Evolutionary conservation across 2,113 vertebrate species (phyloP).

Genomic region (Sphyrna mokarran): DNA sequence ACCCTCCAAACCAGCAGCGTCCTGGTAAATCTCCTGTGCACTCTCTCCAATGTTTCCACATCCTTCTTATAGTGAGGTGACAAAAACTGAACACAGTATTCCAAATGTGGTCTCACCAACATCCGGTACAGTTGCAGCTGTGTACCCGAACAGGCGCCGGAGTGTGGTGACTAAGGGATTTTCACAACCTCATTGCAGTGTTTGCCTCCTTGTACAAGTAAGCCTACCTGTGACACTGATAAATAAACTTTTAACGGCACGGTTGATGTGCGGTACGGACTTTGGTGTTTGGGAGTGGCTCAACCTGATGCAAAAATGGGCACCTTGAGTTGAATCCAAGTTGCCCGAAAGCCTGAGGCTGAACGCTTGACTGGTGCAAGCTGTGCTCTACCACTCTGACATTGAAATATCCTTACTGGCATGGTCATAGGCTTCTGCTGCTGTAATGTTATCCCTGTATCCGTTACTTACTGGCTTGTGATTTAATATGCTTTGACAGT

Average conservation of each 20-base stretch:
- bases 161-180: too few relatives aligned
- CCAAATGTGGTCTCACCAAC: too few relatives aligned
- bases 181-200: too few relatives aligned
- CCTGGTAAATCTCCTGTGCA: too few relatives aligned
- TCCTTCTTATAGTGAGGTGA: too few relatives aligned
- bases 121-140: too few relatives aligned
- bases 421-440: background rate
- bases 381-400: background rate
- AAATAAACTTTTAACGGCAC: background rate
- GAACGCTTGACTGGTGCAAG: background rate
- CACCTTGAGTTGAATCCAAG: background rate
- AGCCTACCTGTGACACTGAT: too few relatives aligned
- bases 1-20: too few relatives aligned
- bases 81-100: too few relatives aligned
- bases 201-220: too few relatives aligned
- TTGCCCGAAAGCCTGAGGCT: background rate
- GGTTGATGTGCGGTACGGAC: background rate
- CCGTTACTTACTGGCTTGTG: background rate
- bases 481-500: background rate
- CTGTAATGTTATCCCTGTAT: background rate
- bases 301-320: background rate
- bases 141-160: too few relatives aligned
- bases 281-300: background rate
- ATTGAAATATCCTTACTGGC: background rate
- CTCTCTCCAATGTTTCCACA: too few relatives aligned